Evolutionary conservation across 2,888 invertebrate species (phyloP), one percentile per base, ranked within the genome.

Genomic region (Synanthedon formicaeformis): DNA sequence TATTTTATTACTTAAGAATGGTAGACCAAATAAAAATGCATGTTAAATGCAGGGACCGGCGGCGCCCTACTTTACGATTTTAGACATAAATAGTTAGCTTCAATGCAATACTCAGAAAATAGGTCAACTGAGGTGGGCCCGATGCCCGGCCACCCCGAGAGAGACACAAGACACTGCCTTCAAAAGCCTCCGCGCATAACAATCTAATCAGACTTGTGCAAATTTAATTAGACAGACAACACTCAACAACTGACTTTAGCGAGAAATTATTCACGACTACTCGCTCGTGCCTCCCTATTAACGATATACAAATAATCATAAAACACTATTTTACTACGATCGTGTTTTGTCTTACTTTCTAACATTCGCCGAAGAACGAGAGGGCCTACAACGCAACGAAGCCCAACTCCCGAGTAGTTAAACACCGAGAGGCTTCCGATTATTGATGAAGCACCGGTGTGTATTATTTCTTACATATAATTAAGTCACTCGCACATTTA

Each of bases 61-160:
- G 75, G 72, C 71, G 77, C 67, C 80, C 84, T 73, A 81, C 64
- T 78, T 82, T 74, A 71, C 75, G 78, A 73, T 80, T 80, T 66
- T 69, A 74, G 74, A 80, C 78, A 79, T 80, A 82, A 82, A 84
- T 85, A 85, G 78, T 77, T 78, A 81, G 75, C 73, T 78, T 73
- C 76, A 72, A 86, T 85, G 85, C 85, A 87, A 74, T 83, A 86
- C 74, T 77, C 81, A 82, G 87, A 83, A 87, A 81, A 86, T 87
- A 86, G 87, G 87, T 87, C 87, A 87, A 73, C 76, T 76, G 83
- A 85, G 86, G 86, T 85, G 85, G 80, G 86, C 82, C 84, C 80
- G 76, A 76, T 81, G 86, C 82, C 85, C 80, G 76, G 77, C 69
- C 78, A 67, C 73, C 73, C 71, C 71, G 77, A 78, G 67, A 74